Conservation (phyloP, 1,140 invertebrate genomes). For the Nymphalis io region DNA sequence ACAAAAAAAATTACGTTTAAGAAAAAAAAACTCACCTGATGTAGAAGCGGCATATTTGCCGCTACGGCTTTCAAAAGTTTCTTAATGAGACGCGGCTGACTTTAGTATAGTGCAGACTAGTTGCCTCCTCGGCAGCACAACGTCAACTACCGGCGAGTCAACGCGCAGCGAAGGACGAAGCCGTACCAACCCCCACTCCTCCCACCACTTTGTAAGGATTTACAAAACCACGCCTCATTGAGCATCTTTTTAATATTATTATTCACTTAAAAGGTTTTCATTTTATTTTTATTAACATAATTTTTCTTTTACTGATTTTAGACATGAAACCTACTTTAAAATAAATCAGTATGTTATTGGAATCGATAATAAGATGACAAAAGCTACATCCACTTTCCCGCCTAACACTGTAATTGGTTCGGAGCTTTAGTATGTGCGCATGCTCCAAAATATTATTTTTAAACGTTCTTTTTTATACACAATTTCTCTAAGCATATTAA, state of each 20-base stretch:
- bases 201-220: constrained; percentile 35
- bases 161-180: constrained; percentile 58
- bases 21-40: constrained; percentile 56
- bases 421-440: neutral
- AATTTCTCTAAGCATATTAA: neutral
- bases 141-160: constrained; percentile 46
- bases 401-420: constrained; percentile 13
- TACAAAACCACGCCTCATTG: constrained; percentile 38
- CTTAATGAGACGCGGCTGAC: constrained; percentile 34
- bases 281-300: neutral
- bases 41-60: constrained; percentile 67
- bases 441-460: neutral
- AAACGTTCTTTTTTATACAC: neutral
- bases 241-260: constrained; percentile 8
- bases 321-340: neutral
- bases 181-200: constrained; percentile 43
- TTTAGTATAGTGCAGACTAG: constrained; percentile 43
- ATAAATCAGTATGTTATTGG: neutral
- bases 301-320: neutral
- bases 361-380: neutral
- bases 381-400: constrained; percentile 17
- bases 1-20: neutral
- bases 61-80: constrained; percentile 52
- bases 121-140: constrained; percentile 52
- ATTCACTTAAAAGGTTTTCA: neutral